Evolutionary conservation across 2,113 vertebrate species (phyloP).

Genomic region (Pedionomus torquatus): DNA sequence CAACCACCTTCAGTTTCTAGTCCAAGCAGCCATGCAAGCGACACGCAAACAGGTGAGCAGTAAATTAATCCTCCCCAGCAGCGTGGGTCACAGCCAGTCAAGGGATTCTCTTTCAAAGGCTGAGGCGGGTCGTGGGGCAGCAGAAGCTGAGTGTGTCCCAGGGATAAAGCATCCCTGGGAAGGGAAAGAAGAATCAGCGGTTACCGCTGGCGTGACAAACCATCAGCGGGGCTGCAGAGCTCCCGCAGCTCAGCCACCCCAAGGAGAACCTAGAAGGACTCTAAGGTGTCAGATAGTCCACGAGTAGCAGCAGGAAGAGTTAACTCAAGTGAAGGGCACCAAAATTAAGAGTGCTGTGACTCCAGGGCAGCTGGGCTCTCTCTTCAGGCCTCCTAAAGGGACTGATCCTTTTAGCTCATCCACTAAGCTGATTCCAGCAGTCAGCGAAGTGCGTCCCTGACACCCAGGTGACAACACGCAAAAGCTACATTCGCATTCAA

Average conservation of each 20-base stretch:
- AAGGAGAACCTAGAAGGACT: background rate
- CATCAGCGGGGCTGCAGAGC: background rate
- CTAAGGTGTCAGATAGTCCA: background rate
- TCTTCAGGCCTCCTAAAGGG: background rate
- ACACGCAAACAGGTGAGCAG: background rate
- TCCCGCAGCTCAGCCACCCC: background rate
- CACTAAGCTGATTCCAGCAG: background rate
- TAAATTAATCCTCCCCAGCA: background rate
- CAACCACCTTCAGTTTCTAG: background rate
- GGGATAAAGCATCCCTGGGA: background rate
- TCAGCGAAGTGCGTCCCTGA: background rate
- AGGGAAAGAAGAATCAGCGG: background rate
- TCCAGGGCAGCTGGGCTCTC: background rate
- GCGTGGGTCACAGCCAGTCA: background rate
- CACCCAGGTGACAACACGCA: background rate
- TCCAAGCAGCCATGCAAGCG: background rate
- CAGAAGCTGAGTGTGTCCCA: background rate
- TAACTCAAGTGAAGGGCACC: background rate
- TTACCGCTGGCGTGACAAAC: background rate
- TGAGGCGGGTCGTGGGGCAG: background rate
- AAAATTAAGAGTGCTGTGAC: background rate
- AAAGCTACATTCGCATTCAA: background rate
- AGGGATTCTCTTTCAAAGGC: slow-evolving; percentile 51
- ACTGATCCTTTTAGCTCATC: background rate
- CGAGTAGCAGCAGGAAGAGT: background rate